Conservation (phyloP, 2,113 vertebrate species). For the Zosterops lateralis region DNA sequence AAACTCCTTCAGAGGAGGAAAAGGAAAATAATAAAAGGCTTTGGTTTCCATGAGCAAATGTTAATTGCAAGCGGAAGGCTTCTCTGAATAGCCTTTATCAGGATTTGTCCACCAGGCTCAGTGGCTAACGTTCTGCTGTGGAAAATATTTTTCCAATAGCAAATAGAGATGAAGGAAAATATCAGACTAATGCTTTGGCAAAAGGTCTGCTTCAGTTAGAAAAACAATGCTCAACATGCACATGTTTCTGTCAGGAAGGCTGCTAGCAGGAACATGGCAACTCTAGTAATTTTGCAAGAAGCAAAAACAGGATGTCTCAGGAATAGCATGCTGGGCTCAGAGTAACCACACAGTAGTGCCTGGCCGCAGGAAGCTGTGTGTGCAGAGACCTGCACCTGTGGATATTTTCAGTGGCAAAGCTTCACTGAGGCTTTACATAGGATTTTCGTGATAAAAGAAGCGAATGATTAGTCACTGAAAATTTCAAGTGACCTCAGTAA, state of each 20-base stretch:
- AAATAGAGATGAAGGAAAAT: conserved; percentile 4
- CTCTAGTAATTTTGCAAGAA: not conserved
- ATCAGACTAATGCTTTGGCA: conserved; percentile 3
- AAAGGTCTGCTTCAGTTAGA: not conserved
- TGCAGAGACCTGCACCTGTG: not conserved
- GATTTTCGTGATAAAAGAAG: not conserved
- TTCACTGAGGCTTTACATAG: not conserved
- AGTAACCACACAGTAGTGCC: not conserved
- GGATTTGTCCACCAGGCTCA: not conserved
- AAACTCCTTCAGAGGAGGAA: not conserved
- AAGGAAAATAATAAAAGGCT: not conserved
- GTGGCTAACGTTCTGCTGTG: not conserved
- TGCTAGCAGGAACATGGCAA: not conserved
- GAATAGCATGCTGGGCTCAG: not conserved
- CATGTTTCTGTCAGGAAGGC: not conserved
- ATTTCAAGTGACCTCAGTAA: not conserved
- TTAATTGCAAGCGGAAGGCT: not conserved
- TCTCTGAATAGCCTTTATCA: not conserved
- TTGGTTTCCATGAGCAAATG: not conserved
- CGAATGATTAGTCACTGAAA: not conserved
- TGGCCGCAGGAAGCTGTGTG: not conserved
- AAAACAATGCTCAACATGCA: not conserved
- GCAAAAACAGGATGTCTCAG: conserved; percentile 17
- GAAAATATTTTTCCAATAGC: conserved; percentile 36
- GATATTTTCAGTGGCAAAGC: not conserved